phyloP scores from a whole-genome alignment of 2,888 invertebrate genomes.

The Xestoiulus laeticollis region DNA sequence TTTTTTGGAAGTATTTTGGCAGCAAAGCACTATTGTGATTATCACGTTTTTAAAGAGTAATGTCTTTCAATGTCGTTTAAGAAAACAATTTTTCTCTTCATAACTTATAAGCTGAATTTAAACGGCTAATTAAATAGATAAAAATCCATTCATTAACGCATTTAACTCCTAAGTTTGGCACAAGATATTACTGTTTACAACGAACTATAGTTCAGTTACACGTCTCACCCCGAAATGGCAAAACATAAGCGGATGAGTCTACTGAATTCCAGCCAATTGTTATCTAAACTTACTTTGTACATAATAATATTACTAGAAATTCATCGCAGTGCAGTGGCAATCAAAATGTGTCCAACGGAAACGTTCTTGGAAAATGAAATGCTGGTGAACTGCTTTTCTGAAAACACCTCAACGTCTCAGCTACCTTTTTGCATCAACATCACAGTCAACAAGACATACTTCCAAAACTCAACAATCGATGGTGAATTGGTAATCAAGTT shows the following conservation, averaged over 20 bases:
- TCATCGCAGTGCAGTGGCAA: not conserved
- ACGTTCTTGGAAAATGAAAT: not conserved
- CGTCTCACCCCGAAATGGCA: not conserved
- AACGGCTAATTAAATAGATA: no score
- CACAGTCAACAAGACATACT: not conserved
- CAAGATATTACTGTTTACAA: no score
- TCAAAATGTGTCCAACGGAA: not conserved
- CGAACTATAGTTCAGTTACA: not conserved
- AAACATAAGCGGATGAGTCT: not conserved
- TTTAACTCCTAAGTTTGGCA: no score
- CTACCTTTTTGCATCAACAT: not conserved
- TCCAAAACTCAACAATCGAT: not conserved
- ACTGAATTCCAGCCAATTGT: not conserved
- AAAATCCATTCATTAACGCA: no score
- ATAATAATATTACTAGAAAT: not conserved
- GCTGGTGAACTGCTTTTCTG: not conserved
- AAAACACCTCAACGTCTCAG: not conserved
- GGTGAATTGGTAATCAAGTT: not conserved
- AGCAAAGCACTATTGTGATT: no score
- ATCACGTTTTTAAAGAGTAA: no score
- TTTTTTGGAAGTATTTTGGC: no score
- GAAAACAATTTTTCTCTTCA: no score
- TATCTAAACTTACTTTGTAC: not conserved
- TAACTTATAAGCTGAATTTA: no score
- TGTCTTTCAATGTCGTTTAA: no score